Percentiles rank a stretch among this genome's conserved stretches.
phyloP scores from a whole-genome alignment of 2,888 invertebrate species.

The Noctuana brunneofusca region DNA sequence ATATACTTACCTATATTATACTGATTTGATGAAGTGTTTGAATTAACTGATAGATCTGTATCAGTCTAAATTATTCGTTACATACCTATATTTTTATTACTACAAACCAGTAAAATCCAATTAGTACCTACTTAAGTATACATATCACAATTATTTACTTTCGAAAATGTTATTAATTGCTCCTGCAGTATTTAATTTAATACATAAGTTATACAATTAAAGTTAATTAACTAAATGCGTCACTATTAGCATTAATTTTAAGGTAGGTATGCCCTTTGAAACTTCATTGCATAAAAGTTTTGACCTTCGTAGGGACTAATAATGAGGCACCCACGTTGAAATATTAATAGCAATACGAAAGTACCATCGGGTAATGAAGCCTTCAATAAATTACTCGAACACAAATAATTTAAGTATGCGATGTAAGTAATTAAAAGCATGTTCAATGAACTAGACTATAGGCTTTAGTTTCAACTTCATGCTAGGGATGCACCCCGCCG shows the following conservation, averaged over 20 bases:
- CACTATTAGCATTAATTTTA: constrained; percentile 25
- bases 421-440: constrained; percentile 71
- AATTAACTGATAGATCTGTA: no score
- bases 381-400: constrained; percentile 40
- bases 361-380: constrained; percentile 2
- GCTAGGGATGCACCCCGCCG: constrained; percentile 62
- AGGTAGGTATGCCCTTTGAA: constrained; percentile 17
- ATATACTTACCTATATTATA: no score
- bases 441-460: constrained; percentile 54
- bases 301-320: constrained; percentile 22
- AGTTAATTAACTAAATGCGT: constrained; percentile 20
- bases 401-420: constrained; percentile 46
- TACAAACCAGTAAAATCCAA: no score
- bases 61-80: no score
- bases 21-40: no score
- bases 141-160: no score
- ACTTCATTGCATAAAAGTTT: constrained; percentile 12
- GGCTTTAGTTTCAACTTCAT: constrained; percentile 53
- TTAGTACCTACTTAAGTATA: no score
- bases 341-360: constrained; percentile 18
- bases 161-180: no score
- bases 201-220: no score
- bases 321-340: constrained; percentile 17
- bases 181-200: no score
- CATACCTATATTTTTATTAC: no score